phyloP scores from a whole-genome alignment of 2,797 vertebrate genomes.

The Danio jaintianensis region DNA sequence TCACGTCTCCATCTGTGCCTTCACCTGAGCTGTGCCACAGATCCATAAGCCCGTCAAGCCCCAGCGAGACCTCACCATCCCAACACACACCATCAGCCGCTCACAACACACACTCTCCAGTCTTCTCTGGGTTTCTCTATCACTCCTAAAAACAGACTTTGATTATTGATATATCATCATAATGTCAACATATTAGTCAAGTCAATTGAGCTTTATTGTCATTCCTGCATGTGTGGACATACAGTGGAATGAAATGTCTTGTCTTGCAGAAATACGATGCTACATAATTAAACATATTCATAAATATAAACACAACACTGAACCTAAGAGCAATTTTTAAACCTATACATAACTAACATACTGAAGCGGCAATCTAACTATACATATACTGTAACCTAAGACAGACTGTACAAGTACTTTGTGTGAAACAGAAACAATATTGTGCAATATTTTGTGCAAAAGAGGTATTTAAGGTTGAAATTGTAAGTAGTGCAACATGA shows the following conservation, averaged over 20 bases:
- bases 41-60: constrained; percentile 95
- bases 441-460: too few relatives aligned
- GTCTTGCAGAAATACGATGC: too few relatives aligned
- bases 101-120: constrained; percentile 96
- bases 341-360: too few relatives aligned
- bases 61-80: constrained; percentile 84
- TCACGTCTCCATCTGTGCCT: constrained; percentile 93
- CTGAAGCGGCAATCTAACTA: too few relatives aligned
- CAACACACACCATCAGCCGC: constrained; percentile 89
- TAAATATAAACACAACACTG: background rate
- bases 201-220: background rate
- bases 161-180: background rate
- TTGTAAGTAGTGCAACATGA: too few relatives aligned
- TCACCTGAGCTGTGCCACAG: constrained; percentile 95
- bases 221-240: too few relatives aligned
- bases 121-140: constrained; percentile 88
- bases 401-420: too few relatives aligned
- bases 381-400: too few relatives aligned
- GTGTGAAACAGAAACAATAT: too few relatives aligned
- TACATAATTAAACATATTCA: background rate
- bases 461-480: too few relatives aligned
- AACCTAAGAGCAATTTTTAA: too few relatives aligned
- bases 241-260: too few relatives aligned
- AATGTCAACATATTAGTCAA: background rate
- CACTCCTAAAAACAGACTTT: background rate